Conservation (phyloP, 2,888 invertebrate genomes). For the Cotesia congregata region DNA sequence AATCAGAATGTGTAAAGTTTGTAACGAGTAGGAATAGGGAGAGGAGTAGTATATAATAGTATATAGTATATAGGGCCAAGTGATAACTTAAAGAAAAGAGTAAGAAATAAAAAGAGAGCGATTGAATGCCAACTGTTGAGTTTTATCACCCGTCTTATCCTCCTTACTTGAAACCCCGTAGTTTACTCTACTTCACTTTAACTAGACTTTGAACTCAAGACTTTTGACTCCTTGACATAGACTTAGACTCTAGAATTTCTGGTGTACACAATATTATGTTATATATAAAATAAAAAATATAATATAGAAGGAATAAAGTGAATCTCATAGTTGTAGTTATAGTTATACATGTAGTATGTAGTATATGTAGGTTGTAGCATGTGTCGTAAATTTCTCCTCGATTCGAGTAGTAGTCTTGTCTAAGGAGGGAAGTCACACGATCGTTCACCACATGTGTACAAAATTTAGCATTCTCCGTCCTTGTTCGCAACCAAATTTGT, state of each 20-base stretch:
- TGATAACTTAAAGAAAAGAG: conserved; percentile 22
- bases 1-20: neutral
- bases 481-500: neutral
- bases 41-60: conserved; percentile 16
- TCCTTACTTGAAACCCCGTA: conserved; percentile 12
- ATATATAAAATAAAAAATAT: no score
- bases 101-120: conserved; percentile 48
- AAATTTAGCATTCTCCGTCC: neutral
- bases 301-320: no score
- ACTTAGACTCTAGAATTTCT: no score
- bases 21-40: conserved; percentile 11
- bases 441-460: neutral
- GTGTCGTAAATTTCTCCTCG: neutral
- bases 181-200: neutral
- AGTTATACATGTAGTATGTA: conserved; percentile 36
- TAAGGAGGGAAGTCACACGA: neutral
- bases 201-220: no score
- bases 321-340: no score
- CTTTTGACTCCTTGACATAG: no score
- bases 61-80: neutral
- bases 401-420: neutral
- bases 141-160: conserved; percentile 58
- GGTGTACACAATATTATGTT: no score
- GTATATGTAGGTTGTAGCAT: neutral
- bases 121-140: conserved; percentile 66